Percentiles rank a stretch among this genome's conserved stretches.
Evolutionary conservation across 23 tunicate species (phyloP).

Genomic region (Trididemnum nubilum): DNA sequence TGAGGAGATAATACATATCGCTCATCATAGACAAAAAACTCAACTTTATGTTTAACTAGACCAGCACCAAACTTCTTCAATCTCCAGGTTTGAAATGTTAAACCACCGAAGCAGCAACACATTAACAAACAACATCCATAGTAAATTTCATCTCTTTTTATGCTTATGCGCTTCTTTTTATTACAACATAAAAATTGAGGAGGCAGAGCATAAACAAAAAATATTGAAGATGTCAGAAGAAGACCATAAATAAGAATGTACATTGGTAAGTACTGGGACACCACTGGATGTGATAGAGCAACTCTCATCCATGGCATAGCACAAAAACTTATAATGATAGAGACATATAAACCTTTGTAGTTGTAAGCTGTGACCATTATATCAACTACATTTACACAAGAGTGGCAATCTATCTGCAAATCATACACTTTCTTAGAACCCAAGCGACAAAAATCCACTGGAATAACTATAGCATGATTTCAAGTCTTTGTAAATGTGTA

Average conservation of each 20-base stretch:
- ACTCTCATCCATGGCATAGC: constrained; percentile 24
- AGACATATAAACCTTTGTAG: constrained; percentile 25
- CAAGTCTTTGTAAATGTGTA: no score
- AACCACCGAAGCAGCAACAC: not conserved
- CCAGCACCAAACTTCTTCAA: not conserved
- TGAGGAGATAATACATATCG: constrained; percentile 45
- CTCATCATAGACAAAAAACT: constrained; percentile 59
- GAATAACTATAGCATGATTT: no score
- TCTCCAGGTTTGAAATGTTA: constrained; percentile 10
- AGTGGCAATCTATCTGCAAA: no score
- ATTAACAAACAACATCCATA: constrained; percentile 65
- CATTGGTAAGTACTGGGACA: constrained; percentile 28
- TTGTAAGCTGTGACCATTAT: no score
- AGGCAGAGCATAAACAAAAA: constrained; percentile 15
- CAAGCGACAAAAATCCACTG: no score
- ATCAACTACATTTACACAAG: no score
- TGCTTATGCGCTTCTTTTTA: no score
- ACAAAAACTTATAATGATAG: constrained; percentile 17
- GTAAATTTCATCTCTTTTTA: constrained; percentile 34
- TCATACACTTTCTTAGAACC: no score
- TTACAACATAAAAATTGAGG: not conserved
- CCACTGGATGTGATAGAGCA: constrained; percentile 1
- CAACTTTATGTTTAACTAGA: constrained; percentile 7
- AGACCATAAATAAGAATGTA: constrained; percentile 13
- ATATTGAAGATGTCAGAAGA: not conserved